Conservation (phyloP, 2,888 invertebrate species). For the Polietes domitor region DNA sequence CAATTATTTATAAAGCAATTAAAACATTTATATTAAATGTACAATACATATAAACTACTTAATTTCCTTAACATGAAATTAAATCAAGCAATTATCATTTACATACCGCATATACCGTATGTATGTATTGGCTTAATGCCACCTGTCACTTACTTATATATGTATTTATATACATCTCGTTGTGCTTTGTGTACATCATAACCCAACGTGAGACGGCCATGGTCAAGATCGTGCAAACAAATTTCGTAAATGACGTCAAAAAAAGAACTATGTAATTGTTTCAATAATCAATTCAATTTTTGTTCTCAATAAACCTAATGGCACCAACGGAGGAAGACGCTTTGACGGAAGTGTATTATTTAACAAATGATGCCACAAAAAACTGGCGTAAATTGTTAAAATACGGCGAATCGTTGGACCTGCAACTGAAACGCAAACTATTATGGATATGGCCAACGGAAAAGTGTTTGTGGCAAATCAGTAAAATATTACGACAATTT, state of each 20-base stretch:
- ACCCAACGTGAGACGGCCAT: slow-evolving; percentile 14
- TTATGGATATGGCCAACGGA: slow-evolving; percentile 89
- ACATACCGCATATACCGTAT: not conserved
- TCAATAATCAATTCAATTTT: slow-evolving; percentile 38
- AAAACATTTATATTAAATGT: not conserved
- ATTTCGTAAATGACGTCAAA: slow-evolving; percentile 35
- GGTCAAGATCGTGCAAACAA: slow-evolving; percentile 49
- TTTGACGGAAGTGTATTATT: slow-evolving; percentile 68
- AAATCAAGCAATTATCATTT: not conserved
- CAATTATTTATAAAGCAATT: no score
- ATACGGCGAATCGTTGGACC: slow-evolving; percentile 72
- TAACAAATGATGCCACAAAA: slow-evolving; percentile 68
- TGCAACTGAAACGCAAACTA: slow-evolving; percentile 81
- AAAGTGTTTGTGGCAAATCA: slow-evolving; percentile 84
- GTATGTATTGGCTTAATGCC: slow-evolving; percentile 47
- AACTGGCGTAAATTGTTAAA: slow-evolving; percentile 82
- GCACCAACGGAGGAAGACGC: slow-evolving; percentile 52
- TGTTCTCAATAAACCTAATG: slow-evolving; percentile 55
- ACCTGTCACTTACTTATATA: not conserved
- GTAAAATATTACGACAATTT: slow-evolving; percentile 80
- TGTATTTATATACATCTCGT: slow-evolving; percentile 32
- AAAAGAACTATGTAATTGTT: not conserved
- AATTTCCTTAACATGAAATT: no score
- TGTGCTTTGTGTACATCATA: no score
- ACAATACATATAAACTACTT: no score